Conservation (phyloP, 2,113 vertebrate species). For the Bothrops jararaca region DNA sequence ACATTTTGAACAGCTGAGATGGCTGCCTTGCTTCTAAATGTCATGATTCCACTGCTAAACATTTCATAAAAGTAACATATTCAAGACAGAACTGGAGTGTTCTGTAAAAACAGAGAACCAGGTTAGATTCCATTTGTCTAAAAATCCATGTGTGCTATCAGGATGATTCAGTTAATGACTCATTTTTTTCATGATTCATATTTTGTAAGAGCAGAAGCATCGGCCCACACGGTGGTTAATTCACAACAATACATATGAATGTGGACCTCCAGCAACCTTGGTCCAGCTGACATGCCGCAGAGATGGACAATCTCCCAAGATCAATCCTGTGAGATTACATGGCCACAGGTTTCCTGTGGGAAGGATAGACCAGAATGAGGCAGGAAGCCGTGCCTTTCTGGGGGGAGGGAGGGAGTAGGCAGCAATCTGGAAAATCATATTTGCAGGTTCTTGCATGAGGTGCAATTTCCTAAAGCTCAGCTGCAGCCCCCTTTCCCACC, state of each 20-base stretch:
- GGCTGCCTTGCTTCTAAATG: background rate
- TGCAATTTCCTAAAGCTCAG: background rate
- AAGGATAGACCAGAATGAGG: background rate
- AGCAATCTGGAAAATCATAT: background rate
- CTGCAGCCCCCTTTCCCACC: background rate
- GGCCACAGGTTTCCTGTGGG: background rate
- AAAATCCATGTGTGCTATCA: background rate
- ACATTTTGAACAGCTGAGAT: accelerated
- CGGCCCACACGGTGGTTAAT: background rate
- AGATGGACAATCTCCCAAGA: background rate
- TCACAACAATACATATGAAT: background rate
- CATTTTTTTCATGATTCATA: background rate
- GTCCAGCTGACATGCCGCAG: too few relatives aligned
- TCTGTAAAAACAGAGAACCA: accelerated
- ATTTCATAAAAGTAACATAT: background rate
- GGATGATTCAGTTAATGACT: slow-evolving; percentile 29
- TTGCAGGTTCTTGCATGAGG: background rate
- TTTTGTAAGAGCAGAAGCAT: background rate
- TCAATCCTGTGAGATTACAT: too few relatives aligned
- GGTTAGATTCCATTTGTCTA: background rate
- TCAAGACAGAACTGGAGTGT: background rate
- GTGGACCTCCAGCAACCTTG: background rate
- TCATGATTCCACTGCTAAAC: background rate
- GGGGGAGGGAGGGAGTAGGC: background rate
- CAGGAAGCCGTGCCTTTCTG: background rate